phyloP scores from a whole-genome alignment of 2,888 invertebrate species.

The Gibbula magus region DNA sequence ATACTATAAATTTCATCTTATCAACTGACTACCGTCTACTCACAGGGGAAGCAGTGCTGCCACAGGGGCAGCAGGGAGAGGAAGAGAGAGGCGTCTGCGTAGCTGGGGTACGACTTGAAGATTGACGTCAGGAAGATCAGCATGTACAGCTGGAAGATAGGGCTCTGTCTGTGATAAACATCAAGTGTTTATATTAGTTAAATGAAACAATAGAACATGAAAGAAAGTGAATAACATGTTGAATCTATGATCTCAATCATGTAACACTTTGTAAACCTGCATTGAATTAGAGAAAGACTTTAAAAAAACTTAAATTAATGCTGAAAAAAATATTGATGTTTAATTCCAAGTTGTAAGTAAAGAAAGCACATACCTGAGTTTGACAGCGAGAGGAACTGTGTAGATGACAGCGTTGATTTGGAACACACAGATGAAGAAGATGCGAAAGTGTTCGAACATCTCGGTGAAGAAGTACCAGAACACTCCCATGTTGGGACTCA shows the following conservation, averaged over 20 bases:
- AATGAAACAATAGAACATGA: not conserved
- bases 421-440: constrained; percentile 95
- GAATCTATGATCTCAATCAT: no score
- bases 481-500: constrained; percentile 96
- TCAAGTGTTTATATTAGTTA: not conserved
- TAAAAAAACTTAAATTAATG: no score
- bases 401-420: constrained; percentile 97
- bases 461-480: constrained; percentile 99
- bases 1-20: no score
- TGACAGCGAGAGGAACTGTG: constrained; percentile 84
- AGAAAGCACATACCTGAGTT: constrained; percentile 79
- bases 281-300: no score
- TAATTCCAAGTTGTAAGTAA: no score
- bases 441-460: constrained; percentile 99
- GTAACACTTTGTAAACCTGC: no score
- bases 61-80: constrained; percentile 92
- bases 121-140: constrained; percentile 83
- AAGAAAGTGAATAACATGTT: no score
- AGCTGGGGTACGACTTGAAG: constrained; percentile 97
- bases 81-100: constrained; percentile 95
- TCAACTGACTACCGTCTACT: constrained; percentile 76
- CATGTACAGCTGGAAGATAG: constrained; percentile 76
- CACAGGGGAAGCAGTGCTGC: constrained; percentile 90
- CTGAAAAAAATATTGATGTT: no score
- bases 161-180: constrained; percentile 71